A percentile compares a stretch with the other conserved stretches of the same genome.
phyloP scores from a whole-genome alignment of 1,140 invertebrate genomes.

The Leptonema lineaticorne region DNA sequence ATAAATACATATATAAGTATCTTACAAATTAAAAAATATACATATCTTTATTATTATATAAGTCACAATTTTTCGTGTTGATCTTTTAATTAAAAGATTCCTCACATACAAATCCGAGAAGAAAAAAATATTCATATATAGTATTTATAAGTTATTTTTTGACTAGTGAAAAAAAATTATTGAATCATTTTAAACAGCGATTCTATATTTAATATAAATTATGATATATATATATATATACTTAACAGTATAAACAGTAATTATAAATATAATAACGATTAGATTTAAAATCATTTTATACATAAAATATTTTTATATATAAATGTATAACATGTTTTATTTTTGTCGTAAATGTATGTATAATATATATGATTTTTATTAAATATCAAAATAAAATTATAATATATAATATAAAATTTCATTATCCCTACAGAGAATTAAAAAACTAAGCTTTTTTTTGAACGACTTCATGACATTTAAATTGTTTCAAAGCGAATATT shows the following conservation, averaged over 20 bases:
- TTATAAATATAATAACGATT: background rate
- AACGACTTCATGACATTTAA: background rate
- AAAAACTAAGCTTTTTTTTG: background rate
- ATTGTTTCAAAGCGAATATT: background rate
- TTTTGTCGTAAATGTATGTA: too few species aligned
- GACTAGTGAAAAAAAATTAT: background rate
- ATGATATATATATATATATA: slow-evolving; percentile 2
- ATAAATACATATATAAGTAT: too few species aligned
- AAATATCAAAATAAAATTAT: background rate
- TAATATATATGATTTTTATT: too few species aligned
- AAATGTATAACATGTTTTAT: too few species aligned
- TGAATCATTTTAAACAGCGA: background rate
- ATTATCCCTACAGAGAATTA: too few species aligned
- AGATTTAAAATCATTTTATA: slow-evolving; percentile 9
- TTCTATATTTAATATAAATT: background rate
- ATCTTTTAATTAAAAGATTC: too few species aligned
- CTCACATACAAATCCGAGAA: too few species aligned
- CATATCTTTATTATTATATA: too few species aligned
- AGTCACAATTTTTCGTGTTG: too few species aligned
- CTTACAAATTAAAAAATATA: too few species aligned
- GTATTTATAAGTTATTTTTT: too few species aligned
- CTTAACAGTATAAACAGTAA: slow-evolving; percentile 3
- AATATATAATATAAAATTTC: background rate
- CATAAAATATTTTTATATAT: background rate
- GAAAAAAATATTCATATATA: too few species aligned